Conservation (phyloP, 2,888 invertebrate genomes). For the Heliconius ethilla region DNA sequence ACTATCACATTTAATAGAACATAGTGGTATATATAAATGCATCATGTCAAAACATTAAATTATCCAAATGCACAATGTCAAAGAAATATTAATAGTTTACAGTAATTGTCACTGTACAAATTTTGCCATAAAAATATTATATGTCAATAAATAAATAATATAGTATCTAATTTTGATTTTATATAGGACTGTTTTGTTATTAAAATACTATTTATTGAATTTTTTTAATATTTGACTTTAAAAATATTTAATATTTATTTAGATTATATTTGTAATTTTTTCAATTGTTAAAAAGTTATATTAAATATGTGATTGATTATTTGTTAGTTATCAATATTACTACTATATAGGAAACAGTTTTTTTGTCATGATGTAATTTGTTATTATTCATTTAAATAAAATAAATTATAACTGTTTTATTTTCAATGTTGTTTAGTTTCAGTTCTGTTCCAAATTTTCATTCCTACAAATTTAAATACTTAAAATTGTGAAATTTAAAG, state of each 20-base stretch:
- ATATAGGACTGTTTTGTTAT: not conserved
- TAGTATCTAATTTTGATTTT: not conserved
- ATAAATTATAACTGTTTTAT: constrained; percentile 1
- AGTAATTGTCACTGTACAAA: not conserved
- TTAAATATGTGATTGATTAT: not conserved
- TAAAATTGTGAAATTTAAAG: constrained; percentile 6
- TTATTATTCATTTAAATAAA: not conserved
- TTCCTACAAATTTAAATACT: constrained; percentile 2
- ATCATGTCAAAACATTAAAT: not conserved
- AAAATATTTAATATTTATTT: not conserved
- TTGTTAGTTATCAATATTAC: not conserved
- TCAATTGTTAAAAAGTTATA: not conserved
- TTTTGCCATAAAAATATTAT: not conserved
- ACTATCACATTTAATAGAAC: not conserved
- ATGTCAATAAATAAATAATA: not conserved
- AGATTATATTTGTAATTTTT: not conserved
- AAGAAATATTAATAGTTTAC: not conserved
- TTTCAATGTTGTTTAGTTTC: constrained; percentile 21
- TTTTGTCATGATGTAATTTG: not conserved
- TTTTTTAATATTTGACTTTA: not conserved
- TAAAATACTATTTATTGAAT: constrained; percentile 4
- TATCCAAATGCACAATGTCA: not conserved
- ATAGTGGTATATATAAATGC: not conserved
- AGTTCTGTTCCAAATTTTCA: constrained; percentile 23
- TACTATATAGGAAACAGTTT: not conserved